These are phyloP conservation scores for Eupsilia transversa DNA, from an alignment of 2,888 invertebrate genomes.

Conservation along the genomic window DNA sequence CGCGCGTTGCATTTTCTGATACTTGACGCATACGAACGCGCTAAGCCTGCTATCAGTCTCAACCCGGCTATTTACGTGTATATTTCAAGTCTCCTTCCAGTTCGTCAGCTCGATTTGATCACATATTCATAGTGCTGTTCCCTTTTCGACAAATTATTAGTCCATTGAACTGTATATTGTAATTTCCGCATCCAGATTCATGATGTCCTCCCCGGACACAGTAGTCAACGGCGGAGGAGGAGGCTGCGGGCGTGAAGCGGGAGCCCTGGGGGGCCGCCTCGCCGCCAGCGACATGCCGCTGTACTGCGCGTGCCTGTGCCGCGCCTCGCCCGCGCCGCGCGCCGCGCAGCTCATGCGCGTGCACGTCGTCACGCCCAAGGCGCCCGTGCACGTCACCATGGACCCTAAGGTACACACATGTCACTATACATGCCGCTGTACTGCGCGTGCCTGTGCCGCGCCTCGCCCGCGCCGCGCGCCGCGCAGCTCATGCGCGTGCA, in stretches of 20 bases:
- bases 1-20: neutral
- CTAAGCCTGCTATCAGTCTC: neutral
- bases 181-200: slow-evolving; percentile 81
- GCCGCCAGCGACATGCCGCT: slow-evolving; percentile 94
- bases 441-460: slow-evolving; percentile 75
- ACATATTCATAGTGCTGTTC: neutral
- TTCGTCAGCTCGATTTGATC: neutral
- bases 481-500: slow-evolving; percentile 79
- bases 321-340: slow-evolving; percentile 73
- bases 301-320: slow-evolving; percentile 73
- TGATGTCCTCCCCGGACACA: slow-evolving; percentile 96
- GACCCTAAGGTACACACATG: slow-evolving; percentile 13
- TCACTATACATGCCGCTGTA: slow-evolving; percentile 93
- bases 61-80: neutral
- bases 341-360: slow-evolving; percentile 75
- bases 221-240: slow-evolving; percentile 94
- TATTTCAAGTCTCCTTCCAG: neutral
- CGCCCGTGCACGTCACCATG: slow-evolving; percentile 96
- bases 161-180: neutral
- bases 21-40: neutral
- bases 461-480: slow-evolving; percentile 71
- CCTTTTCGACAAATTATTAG: neutral
- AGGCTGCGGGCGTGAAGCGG: slow-evolving; percentile 93
- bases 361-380: slow-evolving; percentile 94
- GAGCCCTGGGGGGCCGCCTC: slow-evolving; percentile 96